Evolutionary conservation across 2,888 invertebrate species (phyloP), one percentile per base, ranked within the genome.

Genomic region (Lasioglossum zephyrum): DNA sequence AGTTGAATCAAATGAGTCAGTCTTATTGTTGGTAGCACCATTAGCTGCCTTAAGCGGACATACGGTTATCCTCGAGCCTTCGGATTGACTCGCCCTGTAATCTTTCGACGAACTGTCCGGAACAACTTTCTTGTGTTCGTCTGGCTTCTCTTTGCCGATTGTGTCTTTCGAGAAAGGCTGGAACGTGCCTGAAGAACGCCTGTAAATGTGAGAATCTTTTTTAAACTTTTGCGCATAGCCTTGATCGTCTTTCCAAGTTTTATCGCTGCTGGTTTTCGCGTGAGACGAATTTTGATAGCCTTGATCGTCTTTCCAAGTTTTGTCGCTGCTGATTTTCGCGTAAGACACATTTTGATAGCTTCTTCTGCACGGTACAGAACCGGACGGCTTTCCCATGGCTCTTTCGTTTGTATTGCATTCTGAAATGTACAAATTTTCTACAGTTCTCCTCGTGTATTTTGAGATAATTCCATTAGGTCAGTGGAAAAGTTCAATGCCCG

Each of bases 191-290:
- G 82, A 72, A 13, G 86, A 83, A 69, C 83, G 80, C 39, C 83
- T 82, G n/a, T 76, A 87, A 49, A 81, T 66, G 6, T 81, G 84
- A 49, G 84, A 44, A n/a, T 87, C 87, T 70, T 66, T 87, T 36
- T 73, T 86, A 57, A 77, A 81, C 47, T 81, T 85, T n/a, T 85
- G 86, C 22, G 26, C 36, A 22, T 47, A 70, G 8, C 76, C 49
- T 47, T 86, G 87, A 57, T 80, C 86, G 31, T 83, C 86, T 73
- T 63, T 82, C 4, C 31, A 5, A 78, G 49, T 79, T 73, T 70
- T 83, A 3, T 83, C 81, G 8, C 13, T 70, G 22, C 6, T 57
- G 16, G 9, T 66, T 60, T 53, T 87, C 31, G 36, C 4, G 26
- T 63, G 44, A n/a, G 73, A 22, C 9, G 41, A 36, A 85, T 78